A percentile compares a stretch with the other conserved stretches of the same genome.
Evolutionary conservation across 2,888 invertebrate species (phyloP).

Genomic region (Exocentrus adspersus): DNA sequence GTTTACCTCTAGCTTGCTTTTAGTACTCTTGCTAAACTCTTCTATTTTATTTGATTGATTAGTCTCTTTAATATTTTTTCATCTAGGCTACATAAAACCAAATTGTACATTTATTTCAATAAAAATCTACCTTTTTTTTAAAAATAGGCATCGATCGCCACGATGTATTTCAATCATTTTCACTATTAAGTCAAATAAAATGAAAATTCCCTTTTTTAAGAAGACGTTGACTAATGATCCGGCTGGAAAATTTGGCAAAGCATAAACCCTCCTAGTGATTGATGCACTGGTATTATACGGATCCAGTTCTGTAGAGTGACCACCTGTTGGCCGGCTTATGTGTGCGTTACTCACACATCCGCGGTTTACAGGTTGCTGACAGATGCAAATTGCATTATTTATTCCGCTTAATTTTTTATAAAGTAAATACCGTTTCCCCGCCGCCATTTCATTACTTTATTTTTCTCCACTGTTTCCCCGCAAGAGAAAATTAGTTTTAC

Average conservation of each 20-base stretch:
- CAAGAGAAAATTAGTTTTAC: no score
- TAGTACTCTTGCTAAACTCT: no score
- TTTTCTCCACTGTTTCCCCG: background rate
- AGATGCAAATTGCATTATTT: constrained; percentile 34
- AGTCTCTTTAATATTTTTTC: no score
- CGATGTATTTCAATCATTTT: constrained; percentile 25
- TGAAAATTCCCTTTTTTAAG: constrained; percentile 40
- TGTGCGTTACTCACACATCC: constrained; percentile 24
- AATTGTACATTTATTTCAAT: no score
- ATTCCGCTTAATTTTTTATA: constrained; percentile 26
- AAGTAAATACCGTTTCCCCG: background rate
- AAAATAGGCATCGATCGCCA: background rate
- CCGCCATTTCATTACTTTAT: background rate
- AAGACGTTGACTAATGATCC: constrained; percentile 43
- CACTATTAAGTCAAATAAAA: constrained; percentile 33
- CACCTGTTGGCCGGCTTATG: constrained; percentile 41
- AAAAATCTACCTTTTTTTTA: background rate
- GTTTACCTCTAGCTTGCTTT: no score
- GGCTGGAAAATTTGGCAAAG: constrained; percentile 30
- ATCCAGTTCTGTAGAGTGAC: constrained; percentile 40
- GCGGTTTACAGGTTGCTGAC: constrained; percentile 26
- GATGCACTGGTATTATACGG: constrained; percentile 44
- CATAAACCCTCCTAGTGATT: constrained; percentile 38
- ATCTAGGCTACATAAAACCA: no score
- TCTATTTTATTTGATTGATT: no score